Conservation (phyloP, 2,113 vertebrate species). For the Ia io region DNA sequence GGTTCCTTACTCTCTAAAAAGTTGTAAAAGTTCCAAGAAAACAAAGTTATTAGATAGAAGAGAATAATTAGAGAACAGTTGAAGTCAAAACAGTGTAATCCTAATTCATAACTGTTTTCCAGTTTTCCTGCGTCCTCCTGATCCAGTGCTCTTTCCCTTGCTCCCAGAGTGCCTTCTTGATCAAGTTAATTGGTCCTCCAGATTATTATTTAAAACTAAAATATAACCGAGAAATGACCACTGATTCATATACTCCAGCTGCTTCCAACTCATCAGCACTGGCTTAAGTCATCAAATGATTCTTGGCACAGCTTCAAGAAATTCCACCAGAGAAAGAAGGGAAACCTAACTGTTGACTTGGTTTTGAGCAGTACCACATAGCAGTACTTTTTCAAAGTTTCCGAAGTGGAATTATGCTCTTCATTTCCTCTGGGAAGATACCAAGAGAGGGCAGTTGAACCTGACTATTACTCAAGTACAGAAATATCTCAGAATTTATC, state of each 20-base stretch:
- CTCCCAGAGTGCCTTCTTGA: neutral
- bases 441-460: neutral
- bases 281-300: slow-evolving; percentile 33
- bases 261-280: slow-evolving; percentile 9
- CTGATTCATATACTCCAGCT: slow-evolving; percentile 12
- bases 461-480: neutral
- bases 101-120: neutral
- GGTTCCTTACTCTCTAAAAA: neutral
- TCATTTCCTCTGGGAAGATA: slow-evolving; percentile 29
- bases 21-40: neutral
- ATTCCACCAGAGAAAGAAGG: neutral
- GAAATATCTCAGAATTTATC: slow-evolving; percentile 28
- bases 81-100: neutral
- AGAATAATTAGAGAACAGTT: neutral
- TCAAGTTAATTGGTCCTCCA: neutral
- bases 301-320: slow-evolving; percentile 13
- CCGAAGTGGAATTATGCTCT: neutral
- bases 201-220: slow-evolving; percentile 20
- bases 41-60: neutral
- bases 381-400: slow-evolving; percentile 23
- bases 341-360: neutral
- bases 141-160: neutral
- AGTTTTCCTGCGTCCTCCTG: neutral
- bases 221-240: neutral
- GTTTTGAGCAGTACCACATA: neutral